phyloP scores from a whole-genome alignment of 2,888 invertebrate species.

The Agonum fuliginosum region DNA sequence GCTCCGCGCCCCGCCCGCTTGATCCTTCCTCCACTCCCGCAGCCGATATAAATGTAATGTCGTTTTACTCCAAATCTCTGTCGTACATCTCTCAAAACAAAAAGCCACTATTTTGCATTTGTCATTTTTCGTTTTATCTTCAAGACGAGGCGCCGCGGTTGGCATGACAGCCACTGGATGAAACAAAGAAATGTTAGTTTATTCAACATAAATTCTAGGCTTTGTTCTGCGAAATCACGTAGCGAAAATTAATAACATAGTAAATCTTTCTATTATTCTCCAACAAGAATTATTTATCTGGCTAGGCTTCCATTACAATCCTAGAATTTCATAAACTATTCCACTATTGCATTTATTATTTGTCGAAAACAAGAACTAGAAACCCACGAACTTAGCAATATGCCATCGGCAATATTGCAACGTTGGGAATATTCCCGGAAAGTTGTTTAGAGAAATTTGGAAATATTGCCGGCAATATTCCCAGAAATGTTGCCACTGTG shows the following conservation, averaged over 20 bases:
- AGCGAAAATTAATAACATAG: conserved; percentile 11
- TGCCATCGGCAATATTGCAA: too few species aligned
- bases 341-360: too few species aligned
- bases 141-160: neutral
- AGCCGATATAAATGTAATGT: conserved; percentile 51
- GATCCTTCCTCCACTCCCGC: neutral
- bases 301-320: too few species aligned
- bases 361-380: too few species aligned
- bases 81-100: conserved; percentile 54
- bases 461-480: too few species aligned
- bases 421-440: too few species aligned
- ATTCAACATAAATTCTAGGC: neutral
- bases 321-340: too few species aligned
- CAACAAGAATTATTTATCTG: neutral
- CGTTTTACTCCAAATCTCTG: conserved; percentile 54
- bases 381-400: too few species aligned
- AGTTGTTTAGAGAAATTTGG: too few species aligned
- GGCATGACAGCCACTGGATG: neutral
- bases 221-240: conserved; percentile 2
- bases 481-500: too few species aligned
- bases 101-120: conserved; percentile 53
- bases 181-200: conserved; percentile 15
- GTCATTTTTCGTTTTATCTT: conserved; percentile 54
- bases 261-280: neutral
- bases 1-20: neutral